A percentile compares a stretch with the other conserved stretches of the same genome.
Conservation (phyloP, 2,797 vertebrate genomes). For the Macrochelys suwanniensis region DNA sequence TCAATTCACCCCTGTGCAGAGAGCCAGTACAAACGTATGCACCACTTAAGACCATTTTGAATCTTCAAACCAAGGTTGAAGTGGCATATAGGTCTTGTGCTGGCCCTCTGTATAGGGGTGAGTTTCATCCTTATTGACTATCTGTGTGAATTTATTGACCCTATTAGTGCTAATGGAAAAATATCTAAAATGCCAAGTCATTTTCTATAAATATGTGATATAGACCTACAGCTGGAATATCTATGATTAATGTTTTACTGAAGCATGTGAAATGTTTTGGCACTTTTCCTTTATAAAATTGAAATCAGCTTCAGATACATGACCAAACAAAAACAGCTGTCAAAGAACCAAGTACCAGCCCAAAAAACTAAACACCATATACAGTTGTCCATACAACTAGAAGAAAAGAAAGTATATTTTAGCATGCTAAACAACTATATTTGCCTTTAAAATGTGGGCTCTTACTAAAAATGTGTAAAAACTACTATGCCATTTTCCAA, state of each 20-base stretch:
- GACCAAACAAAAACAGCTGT: background rate
- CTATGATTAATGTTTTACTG: constrained; percentile 1
- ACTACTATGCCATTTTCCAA: background rate
- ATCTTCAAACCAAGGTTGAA: constrained; percentile 13
- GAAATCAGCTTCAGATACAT: background rate
- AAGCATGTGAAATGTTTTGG: constrained; percentile 11
- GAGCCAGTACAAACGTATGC: background rate
- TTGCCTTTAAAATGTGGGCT: background rate
- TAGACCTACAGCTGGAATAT: background rate
- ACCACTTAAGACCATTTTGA: background rate
- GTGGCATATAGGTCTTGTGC: constrained; percentile 30
- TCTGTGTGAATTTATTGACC: constrained; percentile 13
- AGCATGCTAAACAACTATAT: background rate
- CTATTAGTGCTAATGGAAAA: constrained; percentile 26
- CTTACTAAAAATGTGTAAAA: background rate
- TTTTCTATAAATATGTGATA: constrained; percentile 39
- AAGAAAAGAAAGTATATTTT: background rate
- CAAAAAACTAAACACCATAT: background rate
- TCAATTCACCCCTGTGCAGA: background rate
- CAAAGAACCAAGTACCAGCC: background rate
- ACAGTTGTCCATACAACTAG: background rate
- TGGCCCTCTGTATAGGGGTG: background rate
- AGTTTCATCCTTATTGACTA: constrained; percentile 6
- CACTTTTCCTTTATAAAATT: background rate
- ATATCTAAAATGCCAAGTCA: background rate